Evolutionary conservation across 2,797 vertebrate species (phyloP).

Genomic region (Anabacerthia variegaticeps): DNA sequence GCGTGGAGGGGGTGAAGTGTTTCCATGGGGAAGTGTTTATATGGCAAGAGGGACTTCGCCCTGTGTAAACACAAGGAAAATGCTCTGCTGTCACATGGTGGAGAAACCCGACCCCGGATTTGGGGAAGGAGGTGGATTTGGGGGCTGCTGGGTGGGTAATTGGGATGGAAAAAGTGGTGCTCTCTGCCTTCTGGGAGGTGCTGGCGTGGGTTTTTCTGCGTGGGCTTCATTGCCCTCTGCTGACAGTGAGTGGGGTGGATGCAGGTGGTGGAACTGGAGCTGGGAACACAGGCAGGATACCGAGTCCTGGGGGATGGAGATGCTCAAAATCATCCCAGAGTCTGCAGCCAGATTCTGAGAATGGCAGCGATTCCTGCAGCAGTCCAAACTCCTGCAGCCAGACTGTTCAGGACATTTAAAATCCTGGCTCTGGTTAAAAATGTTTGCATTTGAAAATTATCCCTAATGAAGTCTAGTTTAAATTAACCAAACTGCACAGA

Average conservation of each 20-base stretch:
- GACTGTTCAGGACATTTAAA: not conserved
- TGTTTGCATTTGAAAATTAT: not conserved
- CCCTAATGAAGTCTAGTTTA: not conserved
- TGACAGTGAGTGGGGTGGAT: not conserved
- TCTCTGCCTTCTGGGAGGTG: not conserved
- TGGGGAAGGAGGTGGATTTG: conserved; percentile 34
- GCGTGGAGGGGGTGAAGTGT: not conserved
- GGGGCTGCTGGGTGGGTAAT: conserved; percentile 42
- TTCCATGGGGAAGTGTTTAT: not conserved
- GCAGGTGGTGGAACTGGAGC: not conserved
- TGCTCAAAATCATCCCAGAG: not conserved
- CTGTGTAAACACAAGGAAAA: not conserved
- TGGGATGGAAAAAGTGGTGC: not conserved
- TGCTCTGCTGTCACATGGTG: not conserved
- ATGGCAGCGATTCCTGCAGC: not conserved
- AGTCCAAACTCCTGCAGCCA: not conserved
- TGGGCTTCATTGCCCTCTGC: conserved; percentile 66
- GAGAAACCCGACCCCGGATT: not conserved
- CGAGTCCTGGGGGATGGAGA: not conserved
- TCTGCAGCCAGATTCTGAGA: not conserved
- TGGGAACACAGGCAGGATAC: not conserved
- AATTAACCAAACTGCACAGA: not conserved
- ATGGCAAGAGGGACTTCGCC: not conserved
- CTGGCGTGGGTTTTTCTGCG: not conserved
- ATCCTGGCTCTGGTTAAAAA: not conserved